Conservation (phyloP, 2,797 vertebrate species). For the Emydoidea blandingii region DNA sequence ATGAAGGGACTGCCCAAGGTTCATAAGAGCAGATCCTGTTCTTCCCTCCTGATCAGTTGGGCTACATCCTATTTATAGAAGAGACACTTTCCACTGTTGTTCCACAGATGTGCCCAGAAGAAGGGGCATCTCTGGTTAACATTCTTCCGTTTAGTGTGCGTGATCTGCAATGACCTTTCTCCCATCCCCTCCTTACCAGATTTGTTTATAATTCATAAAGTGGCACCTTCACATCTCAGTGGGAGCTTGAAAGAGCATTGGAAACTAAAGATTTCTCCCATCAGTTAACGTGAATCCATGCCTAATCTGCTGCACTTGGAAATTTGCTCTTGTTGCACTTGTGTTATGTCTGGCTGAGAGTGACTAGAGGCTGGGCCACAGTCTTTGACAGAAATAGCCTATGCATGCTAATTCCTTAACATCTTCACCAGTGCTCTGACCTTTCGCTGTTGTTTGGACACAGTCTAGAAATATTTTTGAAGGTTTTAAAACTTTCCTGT, state of each 20-base stretch:
- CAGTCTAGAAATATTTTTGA: constrained; percentile 53
- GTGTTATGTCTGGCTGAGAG: not conserved
- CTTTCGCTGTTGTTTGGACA: constrained; percentile 43
- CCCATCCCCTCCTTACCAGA: not conserved
- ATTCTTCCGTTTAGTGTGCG: not conserved
- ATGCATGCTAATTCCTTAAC: not conserved
- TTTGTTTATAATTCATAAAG: not conserved
- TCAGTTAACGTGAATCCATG: not conserved
- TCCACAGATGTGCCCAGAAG: not conserved
- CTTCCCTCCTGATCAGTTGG: not conserved
- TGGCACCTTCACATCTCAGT: not conserved
- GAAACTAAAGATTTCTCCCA: not conserved
- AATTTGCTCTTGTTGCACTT: not conserved
- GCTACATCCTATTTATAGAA: not conserved
- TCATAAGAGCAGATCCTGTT: not conserved
- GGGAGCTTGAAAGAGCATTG: not conserved
- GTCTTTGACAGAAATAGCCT: constrained; percentile 24
- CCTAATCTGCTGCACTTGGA: not conserved
- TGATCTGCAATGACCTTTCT: constrained; percentile 13
- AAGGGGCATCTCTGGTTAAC: not conserved
- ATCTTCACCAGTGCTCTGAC: constrained; percentile 3
- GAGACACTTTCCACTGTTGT: not conserved
- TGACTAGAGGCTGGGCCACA: not conserved
- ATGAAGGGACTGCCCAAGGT: not conserved
- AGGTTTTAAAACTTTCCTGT: constrained; percentile 42